A percentile compares a stretch with the other conserved stretches of the same genome.
Evolutionary conservation across 2,113 vertebrate genomes (phyloP).

Genomic region (Spermophilus dauricus): DNA sequence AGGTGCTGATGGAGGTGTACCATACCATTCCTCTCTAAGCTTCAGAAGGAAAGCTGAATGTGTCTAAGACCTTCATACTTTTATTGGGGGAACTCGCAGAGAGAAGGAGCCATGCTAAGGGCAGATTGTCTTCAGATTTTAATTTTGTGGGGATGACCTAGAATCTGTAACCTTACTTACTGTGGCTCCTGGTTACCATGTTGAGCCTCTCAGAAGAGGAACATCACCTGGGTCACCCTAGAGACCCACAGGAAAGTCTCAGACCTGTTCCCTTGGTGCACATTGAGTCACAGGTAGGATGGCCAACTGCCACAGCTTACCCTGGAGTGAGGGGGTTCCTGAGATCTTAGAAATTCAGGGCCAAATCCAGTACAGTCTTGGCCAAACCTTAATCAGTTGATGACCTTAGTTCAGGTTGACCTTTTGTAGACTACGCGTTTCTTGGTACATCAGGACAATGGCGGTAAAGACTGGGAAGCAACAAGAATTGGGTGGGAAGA

Average conservation of each 20-base stretch:
- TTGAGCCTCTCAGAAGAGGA: not conserved
- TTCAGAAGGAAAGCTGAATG: not conserved
- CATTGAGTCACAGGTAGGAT: not conserved
- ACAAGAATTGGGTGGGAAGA: not conserved
- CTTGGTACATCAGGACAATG: not conserved
- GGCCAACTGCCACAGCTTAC: not conserved
- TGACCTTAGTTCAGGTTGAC: not conserved
- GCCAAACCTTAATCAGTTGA: not conserved
- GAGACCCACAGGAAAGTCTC: not conserved
- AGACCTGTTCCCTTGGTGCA: not conserved
- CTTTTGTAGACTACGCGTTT: not conserved
- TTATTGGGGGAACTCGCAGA: not conserved
- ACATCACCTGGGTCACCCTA: not conserved
- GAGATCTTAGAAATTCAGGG: not conserved
- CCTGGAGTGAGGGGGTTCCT: not conserved
- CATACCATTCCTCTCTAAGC: not conserved
- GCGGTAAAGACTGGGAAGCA: accelerated
- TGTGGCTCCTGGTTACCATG: not conserved
- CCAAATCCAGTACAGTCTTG: not conserved
- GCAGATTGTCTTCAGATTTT: not conserved
- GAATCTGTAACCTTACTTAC: not conserved
- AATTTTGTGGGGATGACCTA: not conserved
- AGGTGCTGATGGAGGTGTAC: no score
- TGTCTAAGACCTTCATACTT: not conserved
- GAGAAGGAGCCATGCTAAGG: not conserved